Conservation (phyloP, 2,113 vertebrate genomes). For the Solea solea region DNA sequence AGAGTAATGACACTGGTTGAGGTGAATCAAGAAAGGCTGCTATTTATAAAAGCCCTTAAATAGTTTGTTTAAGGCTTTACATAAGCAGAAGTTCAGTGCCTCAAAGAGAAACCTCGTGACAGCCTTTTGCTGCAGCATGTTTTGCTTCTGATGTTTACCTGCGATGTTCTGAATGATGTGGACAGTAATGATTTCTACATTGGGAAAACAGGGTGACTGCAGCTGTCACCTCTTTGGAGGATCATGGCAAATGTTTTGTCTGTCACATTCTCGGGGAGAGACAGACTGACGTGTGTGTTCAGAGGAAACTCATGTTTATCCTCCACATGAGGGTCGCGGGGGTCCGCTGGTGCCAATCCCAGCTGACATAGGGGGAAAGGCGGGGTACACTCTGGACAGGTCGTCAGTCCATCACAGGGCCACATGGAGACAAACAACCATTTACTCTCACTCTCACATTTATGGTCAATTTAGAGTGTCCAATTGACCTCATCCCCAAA, state of each 20-base stretch:
- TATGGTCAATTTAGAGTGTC: too few relatives aligned
- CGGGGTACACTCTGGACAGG: too few relatives aligned
- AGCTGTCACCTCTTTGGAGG: slow-evolving; percentile 53
- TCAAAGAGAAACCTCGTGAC: slow-evolving; percentile 2
- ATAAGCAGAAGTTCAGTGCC: neutral
- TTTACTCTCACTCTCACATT: too few relatives aligned
- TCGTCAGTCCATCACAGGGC: too few relatives aligned
- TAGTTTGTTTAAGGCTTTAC: slow-evolving; percentile 5
- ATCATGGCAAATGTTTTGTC: slow-evolving; percentile 39
- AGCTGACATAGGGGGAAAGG: too few relatives aligned
- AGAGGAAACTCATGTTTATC: neutral
- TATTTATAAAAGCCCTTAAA: slow-evolving; percentile 30
- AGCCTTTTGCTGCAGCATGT: neutral
- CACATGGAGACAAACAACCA: too few relatives aligned
- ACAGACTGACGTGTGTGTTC: neutral
- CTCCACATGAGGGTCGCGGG: too few relatives aligned
- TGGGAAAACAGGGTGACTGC: slow-evolving; percentile 27
- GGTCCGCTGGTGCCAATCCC: too few relatives aligned
- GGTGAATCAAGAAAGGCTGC: neutral
- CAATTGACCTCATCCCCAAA: too few relatives aligned
- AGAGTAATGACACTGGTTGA: slow-evolving; percentile 4
- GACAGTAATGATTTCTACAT: slow-evolving; percentile 30
- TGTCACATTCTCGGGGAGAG: slow-evolving; percentile 27
- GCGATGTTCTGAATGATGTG: slow-evolving; percentile 8
- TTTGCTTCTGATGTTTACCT: neutral